These are phyloP conservation scores for Auanema freiburgensis DNA, from an alignment of 2,888 invertebrate species.

Conservation along the genomic window DNA sequence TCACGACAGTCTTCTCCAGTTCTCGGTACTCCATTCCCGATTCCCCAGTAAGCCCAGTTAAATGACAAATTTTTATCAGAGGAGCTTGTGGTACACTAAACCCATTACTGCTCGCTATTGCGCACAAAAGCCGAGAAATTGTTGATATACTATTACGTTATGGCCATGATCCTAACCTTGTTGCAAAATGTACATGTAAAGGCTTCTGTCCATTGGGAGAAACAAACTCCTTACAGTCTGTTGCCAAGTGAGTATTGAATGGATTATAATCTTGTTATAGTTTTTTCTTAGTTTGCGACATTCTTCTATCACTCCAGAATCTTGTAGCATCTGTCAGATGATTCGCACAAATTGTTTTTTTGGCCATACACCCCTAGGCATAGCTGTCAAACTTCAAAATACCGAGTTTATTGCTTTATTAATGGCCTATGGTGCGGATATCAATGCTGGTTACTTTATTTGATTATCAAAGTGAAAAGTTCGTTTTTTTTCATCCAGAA, in stretches of 20 bases:
- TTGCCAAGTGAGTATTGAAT: background rate
- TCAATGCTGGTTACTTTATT: conserved; percentile 65
- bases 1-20: conserved; percentile 57
- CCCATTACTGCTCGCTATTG: conserved; percentile 72
- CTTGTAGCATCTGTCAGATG: conserved; percentile 69
- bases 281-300: conserved; percentile 4
- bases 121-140: conserved; percentile 68
- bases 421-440: conserved; percentile 70
- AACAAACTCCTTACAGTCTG: background rate
- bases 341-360: conserved; percentile 66
- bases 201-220: conserved; percentile 44
- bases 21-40: conserved; percentile 23
- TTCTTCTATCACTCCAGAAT: conserved; percentile 53
- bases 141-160: conserved; percentile 68
- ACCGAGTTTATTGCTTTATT: conserved; percentile 70
- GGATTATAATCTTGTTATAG: conserved; percentile 28
- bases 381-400: conserved; percentile 70
- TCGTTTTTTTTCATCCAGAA: conserved; percentile 14
- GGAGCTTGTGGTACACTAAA: conserved; percentile 58
- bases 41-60: background rate
- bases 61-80: conserved; percentile 30
- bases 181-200: conserved; percentile 66
- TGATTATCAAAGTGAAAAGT: conserved; percentile 8
- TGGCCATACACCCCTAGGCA: conserved; percentile 70
- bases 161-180: conserved; percentile 70